phyloP scores from a whole-genome alignment of 1,140 invertebrate species.

The Macrocentrus cingulum region DNA sequence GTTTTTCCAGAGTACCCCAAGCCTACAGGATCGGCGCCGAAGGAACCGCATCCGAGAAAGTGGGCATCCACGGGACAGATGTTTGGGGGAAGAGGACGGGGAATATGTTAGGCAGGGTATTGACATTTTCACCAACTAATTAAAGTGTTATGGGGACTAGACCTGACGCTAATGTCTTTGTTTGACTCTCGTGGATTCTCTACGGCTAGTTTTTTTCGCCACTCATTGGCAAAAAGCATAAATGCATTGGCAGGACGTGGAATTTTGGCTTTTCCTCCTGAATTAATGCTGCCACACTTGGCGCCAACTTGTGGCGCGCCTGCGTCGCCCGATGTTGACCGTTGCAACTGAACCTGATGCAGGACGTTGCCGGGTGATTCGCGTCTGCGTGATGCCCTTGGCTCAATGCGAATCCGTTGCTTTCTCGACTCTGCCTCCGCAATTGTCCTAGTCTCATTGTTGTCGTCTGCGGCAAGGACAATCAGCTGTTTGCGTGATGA shows the following conservation, averaged over 20 bases:
- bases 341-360: conserved; percentile 32
- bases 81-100: no score
- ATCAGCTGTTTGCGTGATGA: conserved; percentile 33
- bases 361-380: conserved; percentile 30
- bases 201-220: conserved; percentile 61
- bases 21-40: conserved; percentile 36
- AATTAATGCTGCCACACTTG: conserved; percentile 15
- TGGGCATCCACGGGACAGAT: neutral
- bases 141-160: conserved; percentile 30
- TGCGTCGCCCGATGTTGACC: conserved; percentile 6
- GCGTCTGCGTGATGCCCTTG: conserved; percentile 31
- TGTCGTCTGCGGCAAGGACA: conserved; percentile 37
- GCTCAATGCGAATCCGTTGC: conserved; percentile 32
- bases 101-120: no score
- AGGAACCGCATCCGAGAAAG: conserved; percentile 20
- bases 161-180: conserved; percentile 67
- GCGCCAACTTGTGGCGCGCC: conserved; percentile 7
- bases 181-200: conserved; percentile 64
- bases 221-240: conserved; percentile 68
- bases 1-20: conserved; percentile 62
- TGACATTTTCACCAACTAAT: no score
- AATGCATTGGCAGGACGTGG: conserved; percentile 68
- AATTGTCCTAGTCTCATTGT: neutral
- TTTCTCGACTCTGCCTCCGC: conserved; percentile 28
- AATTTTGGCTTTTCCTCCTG: conserved; percentile 56